A percentile compares a stretch with the other conserved stretches of the same genome.
phyloP scores from a whole-genome alignment of 2,888 invertebrate genomes.

The Oscheius myriophilus region DNA sequence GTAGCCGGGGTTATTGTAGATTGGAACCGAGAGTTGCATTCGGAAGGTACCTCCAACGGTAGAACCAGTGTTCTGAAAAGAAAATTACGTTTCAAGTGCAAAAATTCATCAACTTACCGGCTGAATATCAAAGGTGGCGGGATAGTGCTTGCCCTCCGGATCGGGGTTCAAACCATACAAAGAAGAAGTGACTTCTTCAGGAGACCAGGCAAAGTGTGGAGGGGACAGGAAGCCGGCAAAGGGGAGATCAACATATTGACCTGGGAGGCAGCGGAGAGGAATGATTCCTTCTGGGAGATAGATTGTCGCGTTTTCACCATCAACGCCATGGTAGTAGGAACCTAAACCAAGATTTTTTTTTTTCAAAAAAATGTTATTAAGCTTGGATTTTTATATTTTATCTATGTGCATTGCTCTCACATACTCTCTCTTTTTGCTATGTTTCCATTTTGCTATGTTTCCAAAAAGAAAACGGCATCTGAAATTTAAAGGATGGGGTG shows the following conservation, averaged over 20 bases:
- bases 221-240: slow-evolving; percentile 57
- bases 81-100: no score
- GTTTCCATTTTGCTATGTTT: no score
- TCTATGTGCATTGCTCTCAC: no score
- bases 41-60: slow-evolving; percentile 55
- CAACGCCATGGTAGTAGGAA: background rate
- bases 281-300: slow-evolving; percentile 59
- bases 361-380: no score
- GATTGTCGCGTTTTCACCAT: slow-evolving; percentile 30
- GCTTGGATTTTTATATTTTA: no score
- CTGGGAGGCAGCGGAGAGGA: slow-evolving; percentile 58
- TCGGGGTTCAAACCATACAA: slow-evolving; percentile 47
- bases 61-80: slow-evolving; percentile 52
- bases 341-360: slow-evolving; percentile 5
- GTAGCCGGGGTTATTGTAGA: slow-evolving; percentile 40
- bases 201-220: slow-evolving; percentile 62
- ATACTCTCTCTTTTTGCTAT: no score
- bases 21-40: slow-evolving; percentile 55
- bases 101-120: no score
- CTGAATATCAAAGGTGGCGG: slow-evolving; percentile 56
- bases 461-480: no score
- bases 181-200: slow-evolving; percentile 35
- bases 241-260: slow-evolving; percentile 46
- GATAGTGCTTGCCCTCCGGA: slow-evolving; percentile 36
- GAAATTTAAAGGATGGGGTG: no score